phyloP scores from a whole-genome alignment of 2,888 invertebrate species.

The Exocentrus adspersus region DNA sequence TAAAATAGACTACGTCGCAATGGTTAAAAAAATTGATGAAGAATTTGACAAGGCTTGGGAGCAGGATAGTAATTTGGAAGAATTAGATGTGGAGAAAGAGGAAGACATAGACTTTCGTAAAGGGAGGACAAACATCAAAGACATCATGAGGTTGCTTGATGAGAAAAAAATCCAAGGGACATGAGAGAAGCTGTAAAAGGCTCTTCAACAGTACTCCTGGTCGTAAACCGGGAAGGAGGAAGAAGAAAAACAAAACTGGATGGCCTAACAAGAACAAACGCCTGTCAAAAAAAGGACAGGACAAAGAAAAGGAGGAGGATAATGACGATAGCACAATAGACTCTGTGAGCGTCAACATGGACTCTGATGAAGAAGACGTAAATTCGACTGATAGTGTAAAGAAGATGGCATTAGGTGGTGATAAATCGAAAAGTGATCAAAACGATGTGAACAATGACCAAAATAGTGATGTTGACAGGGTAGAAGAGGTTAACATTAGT shows the following conservation, averaged over 20 bases:
- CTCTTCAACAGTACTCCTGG: slow-evolving; percentile 49
- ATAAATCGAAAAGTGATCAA: slow-evolving; percentile 25
- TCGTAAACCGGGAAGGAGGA: slow-evolving; percentile 62
- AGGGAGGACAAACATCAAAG: slow-evolving; percentile 52
- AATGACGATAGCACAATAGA: slow-evolving; percentile 52
- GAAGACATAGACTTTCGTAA: slow-evolving; percentile 58
- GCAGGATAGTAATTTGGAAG: slow-evolving; percentile 43
- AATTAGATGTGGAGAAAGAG: slow-evolving; percentile 49
- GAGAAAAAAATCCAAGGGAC: slow-evolving; percentile 59
- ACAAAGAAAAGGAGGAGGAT: slow-evolving; percentile 52
- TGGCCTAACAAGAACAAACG: slow-evolving; percentile 75
- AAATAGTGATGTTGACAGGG: slow-evolving; percentile 32
- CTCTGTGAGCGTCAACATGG: slow-evolving; percentile 49
- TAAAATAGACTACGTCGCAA: slow-evolving; percentile 50
- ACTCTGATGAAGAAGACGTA: slow-evolving; percentile 46
- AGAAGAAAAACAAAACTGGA: slow-evolving; percentile 82
- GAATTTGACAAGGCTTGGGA: slow-evolving; percentile 56
- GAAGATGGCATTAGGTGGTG: slow-evolving; percentile 21
- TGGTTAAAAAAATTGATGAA: slow-evolving; percentile 64
- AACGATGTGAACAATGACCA: slow-evolving; percentile 10
- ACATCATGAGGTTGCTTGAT: slow-evolving; percentile 63
- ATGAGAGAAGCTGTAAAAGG: slow-evolving; percentile 38
- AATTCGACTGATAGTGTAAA: slow-evolving; percentile 50
- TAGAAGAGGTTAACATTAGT: slow-evolving; percentile 39
- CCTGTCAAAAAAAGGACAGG: slow-evolving; percentile 55